Base-by-base conservation (phyloP, 2,797 vertebrate species). In the Typhlichthys eigenmanni region DNA sequence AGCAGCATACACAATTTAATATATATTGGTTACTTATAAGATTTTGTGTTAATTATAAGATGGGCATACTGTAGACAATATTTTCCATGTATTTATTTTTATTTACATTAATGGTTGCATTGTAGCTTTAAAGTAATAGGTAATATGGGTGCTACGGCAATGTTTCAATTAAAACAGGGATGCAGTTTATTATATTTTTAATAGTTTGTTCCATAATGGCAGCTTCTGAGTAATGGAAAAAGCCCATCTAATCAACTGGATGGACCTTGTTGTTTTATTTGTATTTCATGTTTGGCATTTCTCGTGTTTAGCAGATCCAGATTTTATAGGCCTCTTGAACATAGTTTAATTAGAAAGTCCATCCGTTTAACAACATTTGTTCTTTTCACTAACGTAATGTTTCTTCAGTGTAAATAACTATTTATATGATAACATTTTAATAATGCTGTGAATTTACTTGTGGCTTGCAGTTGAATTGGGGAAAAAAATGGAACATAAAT, bases 211-310 rank as follows among this genome's bases (percentile, higher is more conserved):
- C 19, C 43, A 47, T 34, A 54, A 13, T 47, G 60, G 43, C 19
- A 47, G 17, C 24, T 47, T 60, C 54, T 46, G 60, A 62, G 56
- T 66, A 66, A 46, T 66, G 56, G 64, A 58, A 66, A 58, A 38
- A 32, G 24, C 10, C 32, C 12, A 47, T 46, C 8, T 58, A 50
- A 66, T 52, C 8, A 48, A 45, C 29, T 34, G 8, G 12, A 51
- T 8, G 32, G 14, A 24, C 19, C 13, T 51, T 52, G 16, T 17
- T 13, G 16, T 13, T 57, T 65, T 62, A 58, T 53, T 61, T 45
- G 49, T 45, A 13, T 45, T 53, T 61, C 49, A 51, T 32, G 17
- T 51, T 8, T 62, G 43, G 34, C 56, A 47, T 11, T 19, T 16
- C 19, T 9, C 17, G 16, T 45, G 49, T 52, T 19, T 13, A 24